These are phyloP conservation scores for Periparus ater DNA, from an alignment of 2,797 vertebrate species.

Conservation along the genomic window DNA sequence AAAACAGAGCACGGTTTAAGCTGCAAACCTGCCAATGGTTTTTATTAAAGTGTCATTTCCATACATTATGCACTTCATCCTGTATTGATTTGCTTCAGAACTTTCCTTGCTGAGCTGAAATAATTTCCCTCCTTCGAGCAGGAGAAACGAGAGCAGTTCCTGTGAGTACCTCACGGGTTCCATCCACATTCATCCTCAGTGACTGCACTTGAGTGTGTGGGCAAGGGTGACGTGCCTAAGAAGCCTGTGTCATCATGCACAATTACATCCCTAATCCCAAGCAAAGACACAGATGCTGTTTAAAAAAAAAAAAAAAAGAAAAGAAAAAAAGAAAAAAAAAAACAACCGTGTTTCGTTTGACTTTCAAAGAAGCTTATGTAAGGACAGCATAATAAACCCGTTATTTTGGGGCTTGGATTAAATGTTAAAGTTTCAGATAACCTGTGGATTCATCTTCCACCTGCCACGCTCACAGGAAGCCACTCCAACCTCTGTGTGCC, in stretches of 20 bases:
- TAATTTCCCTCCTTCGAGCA: background rate
- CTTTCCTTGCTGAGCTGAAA: conserved; percentile 1
- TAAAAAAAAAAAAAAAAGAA: background rate
- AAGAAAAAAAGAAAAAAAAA: background rate
- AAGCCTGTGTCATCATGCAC: conserved; percentile 22
- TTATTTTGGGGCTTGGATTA: background rate
- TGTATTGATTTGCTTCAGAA: conserved; percentile 3
- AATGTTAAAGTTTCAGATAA: conserved; percentile 3
- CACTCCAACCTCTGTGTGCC: background rate
- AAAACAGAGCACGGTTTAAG: background rate
- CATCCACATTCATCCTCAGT: background rate
- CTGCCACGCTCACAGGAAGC: background rate
- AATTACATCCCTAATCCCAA: conserved; percentile 67
- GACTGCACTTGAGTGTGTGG: background rate
- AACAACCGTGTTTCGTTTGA: conserved; percentile 77
- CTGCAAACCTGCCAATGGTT: background rate
- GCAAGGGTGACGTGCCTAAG: conserved; percentile 1
- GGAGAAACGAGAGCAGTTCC: background rate
- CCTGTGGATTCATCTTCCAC: background rate
- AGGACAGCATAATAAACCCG: conserved; percentile 36
- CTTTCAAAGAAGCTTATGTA: conserved; percentile 82
- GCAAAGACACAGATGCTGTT: conserved; percentile 79
- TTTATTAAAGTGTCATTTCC: conserved; percentile 17
- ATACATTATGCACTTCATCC: background rate
- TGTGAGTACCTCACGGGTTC: background rate